Evolutionary conservation across 1,140 invertebrate species (phyloP), one percentile per base, ranked within the genome.

Genomic region (Scaptomyza montana): DNA sequence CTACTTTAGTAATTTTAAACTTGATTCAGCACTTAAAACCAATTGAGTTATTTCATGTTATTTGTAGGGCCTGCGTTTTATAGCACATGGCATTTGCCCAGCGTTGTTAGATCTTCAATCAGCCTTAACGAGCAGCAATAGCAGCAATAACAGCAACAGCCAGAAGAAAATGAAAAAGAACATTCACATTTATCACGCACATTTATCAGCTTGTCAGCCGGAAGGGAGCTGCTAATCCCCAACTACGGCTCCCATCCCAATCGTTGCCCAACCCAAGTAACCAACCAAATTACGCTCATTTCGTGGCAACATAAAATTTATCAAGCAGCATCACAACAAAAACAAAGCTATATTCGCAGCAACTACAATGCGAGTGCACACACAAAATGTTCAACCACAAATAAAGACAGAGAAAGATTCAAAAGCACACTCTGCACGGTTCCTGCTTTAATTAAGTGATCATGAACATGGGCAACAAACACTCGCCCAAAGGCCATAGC

Each of bases 241-340:
- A 67, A 62, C 19, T 53, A 9, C 55, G 16, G 41, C 45, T 28
- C 45, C 21, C 19, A 60, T 33, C 16, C 59, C 57, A 68, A 61
- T 50, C 33, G 12, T 30, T 46, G 45, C 7, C 61, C 51, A 64
- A 30, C 53, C 45, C 41, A 69, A 64, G 63, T 30, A 82, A 66
- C 79, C 73, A 78, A 89, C 85, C 84, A 89, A 89, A 89, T 89
- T 89, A 89, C 85, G 84, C 84, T 89, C 74, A 89, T 89, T 87
- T 89, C 50, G 71, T 63, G 63, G 84, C 71, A 53, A 74, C 74
- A 85, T 89, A 89, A 25, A 89, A 84, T 89, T 89, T 89, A 89
- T 89, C 84, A 68, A 53, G 46, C 76, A 89, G 84, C 82, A 79
- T 36, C 33, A 36, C 33, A 36, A 36, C 33, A 36, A 67, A 62